Base-by-base conservation (phyloP, 2,888 invertebrate species). In the Taphrorychus bicolor region DNA sequence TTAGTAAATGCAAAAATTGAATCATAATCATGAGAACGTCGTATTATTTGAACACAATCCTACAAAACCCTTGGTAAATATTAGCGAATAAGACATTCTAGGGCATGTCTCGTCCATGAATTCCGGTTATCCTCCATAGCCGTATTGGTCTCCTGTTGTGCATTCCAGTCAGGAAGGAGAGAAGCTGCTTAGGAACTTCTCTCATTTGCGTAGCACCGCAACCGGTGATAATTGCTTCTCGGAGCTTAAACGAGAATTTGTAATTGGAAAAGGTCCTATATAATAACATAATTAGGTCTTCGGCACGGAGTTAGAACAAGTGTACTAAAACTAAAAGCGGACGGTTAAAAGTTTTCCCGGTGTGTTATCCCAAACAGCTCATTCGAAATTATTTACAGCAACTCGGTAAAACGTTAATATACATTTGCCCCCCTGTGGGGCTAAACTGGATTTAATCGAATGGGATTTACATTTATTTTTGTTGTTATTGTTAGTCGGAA, bases 151-250 rank as follows among this genome's bases (percentile, higher is more conserved):
- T 32, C 54, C 24, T 54, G 54, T 54, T 54, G 54, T 23, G 18
- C 32, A 54, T 54, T 54, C 54, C 18, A 14, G 32, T 5, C 56
- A 49, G 63, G 58, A 64, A 58, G 48, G n/a, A 24, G 32, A 32
- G 32, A 63, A 59, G 63, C 63, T 54, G 63, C 59, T 70, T 71
- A 45, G 66, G 69, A 74, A 72, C 61, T 73, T 68, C 56, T 67
- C 69, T 71, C 72, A 71, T 74, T 73, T 74, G 69, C 62, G 73
- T 73, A 73, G 68, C 60, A 71, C 70, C 69, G 63, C 51, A 56
- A 69, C 59, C 70, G 72, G 72, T 70, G 72, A 73, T 73, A 72
- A 72, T 71, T 68, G 71, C 40, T 52, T 48, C 32, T 49, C 45
- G 51, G 14, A 48, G 60, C 58, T 61, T 52, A 62, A 66, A 66